Evolutionary conservation across 2,113 vertebrate species (phyloP), one percentile per base, ranked within the genome.

Genomic region (Romanogobio albipinnatus): DNA sequence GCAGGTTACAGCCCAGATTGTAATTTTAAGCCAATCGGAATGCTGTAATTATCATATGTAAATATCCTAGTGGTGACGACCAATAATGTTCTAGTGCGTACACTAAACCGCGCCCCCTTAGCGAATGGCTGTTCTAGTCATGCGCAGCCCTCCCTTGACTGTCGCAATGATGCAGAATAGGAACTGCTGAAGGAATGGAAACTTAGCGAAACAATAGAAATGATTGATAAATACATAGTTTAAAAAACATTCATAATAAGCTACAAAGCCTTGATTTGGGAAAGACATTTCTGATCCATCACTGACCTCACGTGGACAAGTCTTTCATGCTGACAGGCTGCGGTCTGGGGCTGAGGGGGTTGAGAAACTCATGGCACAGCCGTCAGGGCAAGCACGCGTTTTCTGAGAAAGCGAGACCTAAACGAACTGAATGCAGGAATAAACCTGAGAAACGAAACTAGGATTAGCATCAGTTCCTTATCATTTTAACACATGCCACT

Each of bases 371-470:
- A 81, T 9, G 82, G 81, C 83, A 86, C 82, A 86, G 85, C 85
- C 43, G 26, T 3, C 33, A 61, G 7, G 7, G 29, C 22, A 89
- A 84, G 15, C 88, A 89, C 82, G 82, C 82, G 88, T 4, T 89
- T 89, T 89, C 77, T 26, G 47, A 89, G 88, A 87, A 89, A 87
- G 77, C 73, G 88, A 87, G 84, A 78, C 29, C 17, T 78, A 61
- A 75, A 24, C 53, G 53, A 47, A 5, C 14, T 36, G 33, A 22
- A n/a, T 15, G 19, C 26, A 22, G 22, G 47, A 7, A 29, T 0
- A 11, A 15, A 56, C 58, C 43, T 3, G 17, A 82, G 88, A 89
- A 89, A 85, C 88, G 85, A 89, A 89, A 89, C 85, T 83, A 76
- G 68, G 76, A 59, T 4, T 11, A n/a, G 24, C 29, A 76, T 78